A percentile compares a stretch with the other conserved stretches of the same genome.
Conservation (phyloP, 1,140 invertebrate species). For the Zaprionus capensis region DNA sequence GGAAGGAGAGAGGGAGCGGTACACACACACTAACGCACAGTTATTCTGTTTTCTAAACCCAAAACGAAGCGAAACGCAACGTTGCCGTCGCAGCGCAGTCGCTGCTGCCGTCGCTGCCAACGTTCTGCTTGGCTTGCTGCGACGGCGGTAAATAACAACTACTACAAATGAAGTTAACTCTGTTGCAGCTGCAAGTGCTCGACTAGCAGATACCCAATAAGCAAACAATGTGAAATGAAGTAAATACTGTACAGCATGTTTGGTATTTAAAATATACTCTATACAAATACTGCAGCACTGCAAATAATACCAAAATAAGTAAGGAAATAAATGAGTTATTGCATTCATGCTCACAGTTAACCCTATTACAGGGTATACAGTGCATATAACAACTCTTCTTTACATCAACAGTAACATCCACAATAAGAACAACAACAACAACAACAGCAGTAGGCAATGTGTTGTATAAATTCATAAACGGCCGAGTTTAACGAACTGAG, state of each 20-base stretch:
- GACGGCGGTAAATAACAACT: conserved; percentile 35
- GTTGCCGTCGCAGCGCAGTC: conserved; percentile 17
- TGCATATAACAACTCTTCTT: conserved; percentile 13
- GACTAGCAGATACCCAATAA: not conserved
- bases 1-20: not conserved
- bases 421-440: conserved; percentile 22
- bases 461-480: conserved; percentile 71
- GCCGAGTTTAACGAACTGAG: conserved; percentile 74
- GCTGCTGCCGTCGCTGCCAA: conserved; percentile 20
- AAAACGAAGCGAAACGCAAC: conserved; percentile 61
- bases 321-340: too few species aligned
- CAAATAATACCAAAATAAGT: too few species aligned
- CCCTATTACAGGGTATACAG: conserved; percentile 13
- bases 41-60: conserved; percentile 63
- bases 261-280: not conserved
- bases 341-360: too few species aligned
- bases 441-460: conserved; percentile 53
- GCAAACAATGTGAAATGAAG: not conserved
- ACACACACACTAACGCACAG: conserved; percentile 27
- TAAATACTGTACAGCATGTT: not conserved
- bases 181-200: not conserved
- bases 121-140: conserved; percentile 75
- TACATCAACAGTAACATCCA: conserved; percentile 20
- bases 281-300: too few species aligned
- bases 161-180: not conserved